A percentile compares a stretch with the other conserved stretches of the same genome.
Evolutionary conservation across 35 echinoderm and acorn worm genomes (phyloP).

Genomic region (Strongylocentrotus purpuratus): DNA sequence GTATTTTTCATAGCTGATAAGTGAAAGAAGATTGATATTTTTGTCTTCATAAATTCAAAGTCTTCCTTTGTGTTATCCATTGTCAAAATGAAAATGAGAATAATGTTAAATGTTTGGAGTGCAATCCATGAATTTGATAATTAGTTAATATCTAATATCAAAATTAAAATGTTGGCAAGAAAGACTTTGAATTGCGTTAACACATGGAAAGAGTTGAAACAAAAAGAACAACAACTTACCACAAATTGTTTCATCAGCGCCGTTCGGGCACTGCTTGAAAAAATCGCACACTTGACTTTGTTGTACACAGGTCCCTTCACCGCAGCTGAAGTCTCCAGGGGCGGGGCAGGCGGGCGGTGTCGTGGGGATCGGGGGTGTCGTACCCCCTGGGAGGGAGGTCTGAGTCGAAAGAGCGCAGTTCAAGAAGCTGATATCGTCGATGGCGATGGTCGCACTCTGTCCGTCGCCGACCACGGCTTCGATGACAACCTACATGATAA

Average conservation of each 20-base stretch:
- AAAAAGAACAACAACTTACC: conserved; percentile 15
- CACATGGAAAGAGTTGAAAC: too few relatives aligned
- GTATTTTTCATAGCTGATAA: too few relatives aligned
- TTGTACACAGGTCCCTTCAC: conserved; percentile 39
- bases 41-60: too few relatives aligned
- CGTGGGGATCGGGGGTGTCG: background rate
- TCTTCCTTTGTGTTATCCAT: too few relatives aligned
- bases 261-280: conserved; percentile 55
- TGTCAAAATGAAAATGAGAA: too few relatives aligned
- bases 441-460: conserved; percentile 44
- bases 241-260: conserved; percentile 52
- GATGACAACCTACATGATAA: conserved; percentile 41
- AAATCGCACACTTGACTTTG: conserved; percentile 47
- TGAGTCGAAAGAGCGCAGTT: conserved; percentile 41
- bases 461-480: conserved; percentile 45
- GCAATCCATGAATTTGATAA: too few relatives aligned
- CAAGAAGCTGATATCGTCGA: conserved; percentile 51
- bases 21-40: too few relatives aligned
- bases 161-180: too few relatives aligned
- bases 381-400: background rate
- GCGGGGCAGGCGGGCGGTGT: background rate
- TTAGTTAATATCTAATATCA: too few relatives aligned
- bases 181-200: too few relatives aligned
- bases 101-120: too few relatives aligned
- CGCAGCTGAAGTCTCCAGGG: conserved; percentile 19